Base-by-base conservation (phyloP, 2,113 vertebrate species). In the Rhinoptilus africanus region DNA sequence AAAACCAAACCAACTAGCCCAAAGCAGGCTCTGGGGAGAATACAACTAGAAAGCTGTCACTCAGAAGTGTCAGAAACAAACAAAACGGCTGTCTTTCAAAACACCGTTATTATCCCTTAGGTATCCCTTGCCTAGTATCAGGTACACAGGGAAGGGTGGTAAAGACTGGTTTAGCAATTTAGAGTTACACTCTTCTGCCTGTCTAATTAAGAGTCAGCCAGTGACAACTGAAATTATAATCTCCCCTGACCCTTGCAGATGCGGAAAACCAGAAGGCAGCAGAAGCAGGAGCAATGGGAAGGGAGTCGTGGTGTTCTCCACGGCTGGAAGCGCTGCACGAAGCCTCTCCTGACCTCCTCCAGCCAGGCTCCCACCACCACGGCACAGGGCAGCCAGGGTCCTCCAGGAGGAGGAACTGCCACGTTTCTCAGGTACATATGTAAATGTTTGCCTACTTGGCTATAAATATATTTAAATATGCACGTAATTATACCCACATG, bases 401-500 rank as follows among this genome's bases (percentile, higher is more conserved):
- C 62, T 78, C 54, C 0, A 0, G 41, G 19, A n/a, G 57, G 74
- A 68, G 12, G 18, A 64, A 37, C 28, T 20, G 54, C 54, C 50
- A 50, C 39, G 43, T 39, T 69, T 63, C 66, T 86, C 26, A n/a
- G 30, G 34, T 56, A 86, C 0, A 0, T 41, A 64, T n/a, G 51
- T 45, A 57, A 94, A 91, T 17, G 60, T 64, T 54, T 87, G 76
- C 19, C 60, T 64, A 39, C 43, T 75, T 81, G 60, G 34, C 48
- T 50, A 71, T n/a, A 88, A 80, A 88, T 37, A 43, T 39, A 81
- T 60, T 85, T 86, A 90, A 93, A 86, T 37, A 89, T 24, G 35
- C 56, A 85, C 34, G 73, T 66, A 56, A 93, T 53, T 39, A 85
- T 43, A 57, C 5, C 21, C 35, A 28, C 30, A 69, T 43, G 21